Percentiles rank a stretch among this genome's conserved stretches.
Evolutionary conservation across 92 coral and sea anemone genomes (phyloP).

Genomic region (Epizoanthus ramosus): DNA sequence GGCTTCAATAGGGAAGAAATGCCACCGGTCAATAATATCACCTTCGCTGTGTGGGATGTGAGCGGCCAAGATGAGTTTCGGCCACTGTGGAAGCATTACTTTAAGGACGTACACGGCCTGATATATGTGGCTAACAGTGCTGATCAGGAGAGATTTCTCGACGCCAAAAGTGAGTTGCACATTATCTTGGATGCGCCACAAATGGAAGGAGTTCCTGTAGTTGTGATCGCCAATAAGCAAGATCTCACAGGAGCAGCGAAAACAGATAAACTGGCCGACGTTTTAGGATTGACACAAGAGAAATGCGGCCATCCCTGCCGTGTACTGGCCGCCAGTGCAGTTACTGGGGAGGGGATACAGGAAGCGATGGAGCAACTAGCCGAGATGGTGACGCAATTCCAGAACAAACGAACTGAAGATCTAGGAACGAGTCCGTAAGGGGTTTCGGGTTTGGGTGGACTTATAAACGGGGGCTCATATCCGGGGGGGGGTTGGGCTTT

Average conservation of each 20-base stretch:
- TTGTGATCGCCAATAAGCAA: slow-evolving; percentile 70
- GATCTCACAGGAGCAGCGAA: slow-evolving; percentile 57
- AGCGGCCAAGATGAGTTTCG: slow-evolving; percentile 70
- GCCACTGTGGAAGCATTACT: slow-evolving; percentile 76
- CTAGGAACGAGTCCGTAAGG: too few species aligned
- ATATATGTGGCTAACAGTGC: slow-evolving; percentile 68
- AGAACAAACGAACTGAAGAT: too few species aligned
- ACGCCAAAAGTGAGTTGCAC: slow-evolving; percentile 54
- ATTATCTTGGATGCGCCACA: slow-evolving; percentile 55
- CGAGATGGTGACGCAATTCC: slow-evolving; percentile 63
- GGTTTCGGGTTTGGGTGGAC: too few species aligned
- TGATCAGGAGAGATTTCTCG: slow-evolving; percentile 53
- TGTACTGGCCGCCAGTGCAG: slow-evolving; percentile 62
- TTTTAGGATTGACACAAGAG: slow-evolving; percentile 42
- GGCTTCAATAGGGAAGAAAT: slow-evolving; percentile 76
- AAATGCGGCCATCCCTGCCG: slow-evolving; percentile 60
- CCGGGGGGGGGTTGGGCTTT: too few species aligned
- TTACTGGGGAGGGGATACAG: slow-evolving; percentile 66
- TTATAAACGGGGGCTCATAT: too few species aligned
- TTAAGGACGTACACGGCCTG: slow-evolving; percentile 66
- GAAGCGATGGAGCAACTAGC: slow-evolving; percentile 59
- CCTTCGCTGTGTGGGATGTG: slow-evolving; percentile 74
- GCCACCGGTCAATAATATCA: slow-evolving; percentile 55
- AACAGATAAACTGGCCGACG: slow-evolving; percentile 45
- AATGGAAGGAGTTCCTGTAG: slow-evolving; percentile 48